A percentile compares a stretch with the other conserved stretches of the same genome.
Conservation (phyloP, 2,113 vertebrate genomes). For the Henicopernis longicauda region DNA sequence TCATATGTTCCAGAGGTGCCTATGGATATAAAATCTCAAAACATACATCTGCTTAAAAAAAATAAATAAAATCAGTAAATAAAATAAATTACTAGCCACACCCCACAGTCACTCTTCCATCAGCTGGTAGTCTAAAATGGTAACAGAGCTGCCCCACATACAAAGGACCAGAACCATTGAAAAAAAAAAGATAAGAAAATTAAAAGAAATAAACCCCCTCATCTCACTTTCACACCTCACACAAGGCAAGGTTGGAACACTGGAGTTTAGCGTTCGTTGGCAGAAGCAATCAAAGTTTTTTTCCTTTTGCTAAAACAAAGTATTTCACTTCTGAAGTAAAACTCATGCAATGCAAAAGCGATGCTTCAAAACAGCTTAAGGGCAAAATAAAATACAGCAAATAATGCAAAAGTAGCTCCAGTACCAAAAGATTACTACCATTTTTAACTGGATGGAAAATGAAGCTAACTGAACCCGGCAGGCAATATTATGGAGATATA, state of each 20-base stretch:
- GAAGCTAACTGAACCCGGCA: neutral
- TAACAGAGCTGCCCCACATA: neutral
- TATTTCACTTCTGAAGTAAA: neutral
- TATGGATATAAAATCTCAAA: neutral
- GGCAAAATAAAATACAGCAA: neutral
- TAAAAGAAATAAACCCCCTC: fast-evolving
- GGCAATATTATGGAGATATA: neutral
- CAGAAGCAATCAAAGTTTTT: neutral
- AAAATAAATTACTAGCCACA: neutral
- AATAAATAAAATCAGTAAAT: neutral
- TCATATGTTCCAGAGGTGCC: neutral
- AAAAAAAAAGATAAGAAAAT: neutral
- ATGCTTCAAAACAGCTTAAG: neutral
- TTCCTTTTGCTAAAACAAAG: neutral
- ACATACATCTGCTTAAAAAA: neutral
- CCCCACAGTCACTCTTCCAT: neutral
- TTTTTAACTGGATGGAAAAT: neutral
- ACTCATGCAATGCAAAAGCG: fast-evolving
- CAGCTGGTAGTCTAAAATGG: neutral
- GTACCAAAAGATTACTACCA: neutral
- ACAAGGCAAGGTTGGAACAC: neutral
- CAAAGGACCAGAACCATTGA: neutral
- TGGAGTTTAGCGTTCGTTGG: neutral
- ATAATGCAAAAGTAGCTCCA: neutral
- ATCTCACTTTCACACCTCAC: neutral